These are phyloP conservation scores for Nycteola revayana DNA, from an alignment of 2,888 invertebrate genomes.

Conservation along the genomic window DNA sequence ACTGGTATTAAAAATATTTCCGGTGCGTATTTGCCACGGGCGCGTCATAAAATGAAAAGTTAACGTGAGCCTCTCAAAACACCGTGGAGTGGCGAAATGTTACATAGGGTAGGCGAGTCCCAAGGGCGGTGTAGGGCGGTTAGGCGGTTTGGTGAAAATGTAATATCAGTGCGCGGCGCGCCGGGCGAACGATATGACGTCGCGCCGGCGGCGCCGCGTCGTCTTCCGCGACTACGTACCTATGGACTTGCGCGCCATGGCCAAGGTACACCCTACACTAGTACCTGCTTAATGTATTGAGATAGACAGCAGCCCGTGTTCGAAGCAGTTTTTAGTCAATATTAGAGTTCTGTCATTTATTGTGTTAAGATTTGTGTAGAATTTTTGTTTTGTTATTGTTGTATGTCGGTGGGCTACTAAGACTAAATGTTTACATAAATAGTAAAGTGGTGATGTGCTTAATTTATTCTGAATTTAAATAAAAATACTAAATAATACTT, in stretches of 20 bases:
- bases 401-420: too few species aligned
- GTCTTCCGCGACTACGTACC: conserved; percentile 74
- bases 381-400: too few species aligned
- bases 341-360: too few species aligned
- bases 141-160: conserved; percentile 22
- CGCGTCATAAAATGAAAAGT: conserved; percentile 29
- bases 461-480: too few species aligned
- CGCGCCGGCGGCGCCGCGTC: conserved; percentile 73
- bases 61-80: conserved; percentile 26
- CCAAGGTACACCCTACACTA: conserved; percentile 67
- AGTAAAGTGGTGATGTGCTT: too few species aligned
- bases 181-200: conserved; percentile 61
- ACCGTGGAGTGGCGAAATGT: conserved; percentile 12
- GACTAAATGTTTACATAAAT: too few species aligned
- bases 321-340: too few species aligned
- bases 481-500: too few species aligned
- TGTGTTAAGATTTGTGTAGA: too few species aligned
- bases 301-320: too few species aligned
- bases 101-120: conserved; percentile 25
- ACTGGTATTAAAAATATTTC: conserved; percentile 12
- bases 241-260: conserved; percentile 75
- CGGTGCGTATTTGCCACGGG: conserved; percentile 19
- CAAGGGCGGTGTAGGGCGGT: conserved; percentile 26
- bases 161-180: conserved; percentile 61
- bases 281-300: too few species aligned